phyloP scores from a whole-genome alignment of 2,888 invertebrate species.

The Diogma glabrata region DNA sequence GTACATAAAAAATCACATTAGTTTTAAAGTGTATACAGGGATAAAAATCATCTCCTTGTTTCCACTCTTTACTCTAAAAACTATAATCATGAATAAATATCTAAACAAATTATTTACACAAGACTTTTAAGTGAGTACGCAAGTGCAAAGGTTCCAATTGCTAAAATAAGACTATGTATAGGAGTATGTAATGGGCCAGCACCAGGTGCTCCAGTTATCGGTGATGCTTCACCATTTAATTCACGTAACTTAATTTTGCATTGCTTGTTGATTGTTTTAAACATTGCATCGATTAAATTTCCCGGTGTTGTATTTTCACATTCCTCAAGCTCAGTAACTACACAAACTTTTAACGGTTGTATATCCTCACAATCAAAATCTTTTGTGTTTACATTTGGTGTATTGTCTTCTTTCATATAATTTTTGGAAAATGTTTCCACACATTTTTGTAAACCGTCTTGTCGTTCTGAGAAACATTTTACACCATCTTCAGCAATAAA shows the following conservation, averaged over 20 bases:
- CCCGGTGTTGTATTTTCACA: slow-evolving; percentile 66
- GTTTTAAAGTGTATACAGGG: no score
- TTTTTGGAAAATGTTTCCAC: slow-evolving; percentile 47
- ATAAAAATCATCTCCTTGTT: no score
- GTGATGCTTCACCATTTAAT: no score
- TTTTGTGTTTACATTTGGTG: slow-evolving; percentile 41
- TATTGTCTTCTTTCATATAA: slow-evolving; percentile 37
- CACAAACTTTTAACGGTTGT: slow-evolving; percentile 30
- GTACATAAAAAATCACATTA: no score
- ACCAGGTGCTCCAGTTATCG: no score
- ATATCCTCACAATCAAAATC: slow-evolving; percentile 45
- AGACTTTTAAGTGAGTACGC: no score
- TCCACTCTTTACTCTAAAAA: no score
- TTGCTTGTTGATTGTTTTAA: slow-evolving; percentile 52
- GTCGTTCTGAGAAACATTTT: slow-evolving; percentile 54
- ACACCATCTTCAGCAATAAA: slow-evolving; percentile 74
- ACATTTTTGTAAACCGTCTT: slow-evolving; percentile 49
- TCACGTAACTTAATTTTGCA: no score
- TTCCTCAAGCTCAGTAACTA: slow-evolving; percentile 24
- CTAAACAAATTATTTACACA: no score
- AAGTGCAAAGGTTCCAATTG: not conserved
- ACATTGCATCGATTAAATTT: slow-evolving; percentile 65
- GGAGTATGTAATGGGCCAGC: not conserved
- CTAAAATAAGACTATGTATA: not conserved
- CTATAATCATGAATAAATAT: no score